Evolutionary conservation across 2,113 vertebrate species (phyloP), one percentile per base, ranked within the genome.

Genomic region (Campylomormyrus numenius): DNA sequence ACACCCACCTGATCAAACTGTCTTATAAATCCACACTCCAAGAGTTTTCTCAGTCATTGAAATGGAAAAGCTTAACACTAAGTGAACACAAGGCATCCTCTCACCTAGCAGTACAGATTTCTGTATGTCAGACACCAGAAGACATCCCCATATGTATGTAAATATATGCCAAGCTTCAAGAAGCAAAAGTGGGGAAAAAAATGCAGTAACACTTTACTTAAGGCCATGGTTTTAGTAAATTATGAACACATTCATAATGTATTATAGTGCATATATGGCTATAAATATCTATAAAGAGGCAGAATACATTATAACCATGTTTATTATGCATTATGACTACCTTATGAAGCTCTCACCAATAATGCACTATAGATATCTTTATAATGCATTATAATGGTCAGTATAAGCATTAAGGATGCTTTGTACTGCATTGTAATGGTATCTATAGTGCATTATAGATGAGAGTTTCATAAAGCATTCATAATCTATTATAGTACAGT

Each of bases 161-260:
- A 93, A 95, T 94, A 93, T 91, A 93, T 95, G 95, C 93, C 94
- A 94, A 53, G 92, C 92, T 93, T 84, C 87, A 62, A 80, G 90
- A 87, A 88, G 83, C 48, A 46, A 39, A 35, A 53, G 83, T 13
- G 31, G 39, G 62, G 31, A 5, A 87, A 31, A 31, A 39, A 77
- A 77, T 62, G 7, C 24, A 11, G 24, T 9, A 62, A 62, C 56
- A n/a, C 56, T 62, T 62, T 62, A 62, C 24, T 24, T 58, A 58
- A 58, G 56, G 7, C 21, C 56, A n/a, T 58, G 21, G n/a, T n/a
- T 24, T 62, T n/a, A 62, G 56, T 62, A 62, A 62, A n/a, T n/a
- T n/a, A 58, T 58, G 7, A 58, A 24, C 56, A 58, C 21, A 58
- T 58, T n/a, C 56, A 58, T n/a, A 58, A n/a, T 24, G 2, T 24